phyloP scores from a whole-genome alignment of 2,113 vertebrate genomes.

The Lates calcarifer region DNA sequence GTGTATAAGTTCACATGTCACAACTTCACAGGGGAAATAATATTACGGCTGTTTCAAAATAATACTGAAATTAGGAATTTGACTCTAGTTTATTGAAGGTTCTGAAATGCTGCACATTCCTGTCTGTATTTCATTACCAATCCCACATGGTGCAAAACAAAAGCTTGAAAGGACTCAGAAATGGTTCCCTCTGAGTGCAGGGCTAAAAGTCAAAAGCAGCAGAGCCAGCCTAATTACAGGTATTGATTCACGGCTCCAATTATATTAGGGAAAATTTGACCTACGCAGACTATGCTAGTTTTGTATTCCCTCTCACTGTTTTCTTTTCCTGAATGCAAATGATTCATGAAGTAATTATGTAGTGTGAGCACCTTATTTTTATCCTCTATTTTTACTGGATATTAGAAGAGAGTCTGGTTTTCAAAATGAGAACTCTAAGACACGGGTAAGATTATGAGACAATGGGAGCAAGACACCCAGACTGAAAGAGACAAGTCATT shows the following conservation, averaged over 20 bases:
- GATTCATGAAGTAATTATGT: slow-evolving; percentile 59
- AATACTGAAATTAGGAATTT: slow-evolving; percentile 53
- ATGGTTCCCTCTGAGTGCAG: slow-evolving; percentile 29
- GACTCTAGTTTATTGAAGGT: slow-evolving; percentile 36
- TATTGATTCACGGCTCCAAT: slow-evolving; percentile 70
- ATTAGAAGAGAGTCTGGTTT: slow-evolving; percentile 6
- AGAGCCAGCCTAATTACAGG: slow-evolving; percentile 61
- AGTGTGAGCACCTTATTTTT: slow-evolving; percentile 39
- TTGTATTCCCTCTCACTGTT: slow-evolving; percentile 65
- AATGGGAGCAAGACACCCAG: background rate
- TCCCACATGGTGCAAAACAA: slow-evolving; percentile 40
- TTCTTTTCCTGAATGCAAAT: slow-evolving; percentile 71
- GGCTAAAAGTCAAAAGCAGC: slow-evolving; percentile 51
- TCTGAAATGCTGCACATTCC: slow-evolving; percentile 40
- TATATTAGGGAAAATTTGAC: slow-evolving; percentile 62
- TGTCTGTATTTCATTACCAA: slow-evolving; percentile 42
- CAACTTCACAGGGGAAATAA: slow-evolving; percentile 44
- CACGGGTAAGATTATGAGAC: background rate
- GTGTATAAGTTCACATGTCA: slow-evolving; percentile 52
- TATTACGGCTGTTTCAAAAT: slow-evolving; percentile 51
- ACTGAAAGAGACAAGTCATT: background rate
- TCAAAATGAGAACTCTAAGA: slow-evolving; percentile 5
- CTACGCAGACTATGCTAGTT: slow-evolving; percentile 51
- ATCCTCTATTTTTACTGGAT: slow-evolving; percentile 16
- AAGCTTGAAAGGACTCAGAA: slow-evolving; percentile 31